Base-by-base conservation (phyloP, 2,113 vertebrate genomes). In the Psilopsiagon aurifrons region DNA sequence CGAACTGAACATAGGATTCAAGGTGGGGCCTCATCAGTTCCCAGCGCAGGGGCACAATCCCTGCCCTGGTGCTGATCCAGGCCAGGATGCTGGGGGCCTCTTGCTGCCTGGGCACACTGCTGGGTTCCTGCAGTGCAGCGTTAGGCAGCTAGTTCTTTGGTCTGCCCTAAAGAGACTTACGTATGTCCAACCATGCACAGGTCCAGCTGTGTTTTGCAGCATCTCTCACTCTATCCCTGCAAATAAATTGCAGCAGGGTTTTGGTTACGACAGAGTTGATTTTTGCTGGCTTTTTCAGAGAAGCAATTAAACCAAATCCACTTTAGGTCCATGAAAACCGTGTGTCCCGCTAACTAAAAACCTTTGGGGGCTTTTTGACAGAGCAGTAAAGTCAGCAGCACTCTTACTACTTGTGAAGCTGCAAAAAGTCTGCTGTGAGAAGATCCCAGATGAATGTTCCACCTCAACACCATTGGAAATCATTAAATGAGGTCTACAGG, bases 1-100 rank as follows among this genome's bases (percentile, higher is more conserved):
- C 70, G 7, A 64, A 5, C 13, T 35, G 23, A 1, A 3, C 64
- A 7, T 51, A 31, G 71, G 1, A 7, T 0, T 59, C 23, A 5
- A 71, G 33, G 14, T 31, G 25, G 4, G 1, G 39, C 17, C 27
- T n/a, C 70, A 57, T 35, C 35, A 64, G 19, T 11, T 37, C 59
- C 10, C 4, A n/a, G 35, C 18, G 7, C 39, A 71, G 18, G 29
- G 20, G 13, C 14, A 29, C 2, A 0, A 8, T 41, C 35, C 1
- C 31, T 17, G 4, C n/a, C 47, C 76, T 11, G 19, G 31, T 20
- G 33, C 33, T 60, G 57, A 8, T 7, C 2, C 28, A 46, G 3
- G 39, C 47, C 57, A 29, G 66, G 55, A 44, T 39, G 64, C 17
- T 15, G 13, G 2, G 60, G 71, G 46, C 35, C 4, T 5, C 74